Base-by-base conservation (phyloP, 2,888 invertebrate genomes). In the Trachelus troglodyta region DNA sequence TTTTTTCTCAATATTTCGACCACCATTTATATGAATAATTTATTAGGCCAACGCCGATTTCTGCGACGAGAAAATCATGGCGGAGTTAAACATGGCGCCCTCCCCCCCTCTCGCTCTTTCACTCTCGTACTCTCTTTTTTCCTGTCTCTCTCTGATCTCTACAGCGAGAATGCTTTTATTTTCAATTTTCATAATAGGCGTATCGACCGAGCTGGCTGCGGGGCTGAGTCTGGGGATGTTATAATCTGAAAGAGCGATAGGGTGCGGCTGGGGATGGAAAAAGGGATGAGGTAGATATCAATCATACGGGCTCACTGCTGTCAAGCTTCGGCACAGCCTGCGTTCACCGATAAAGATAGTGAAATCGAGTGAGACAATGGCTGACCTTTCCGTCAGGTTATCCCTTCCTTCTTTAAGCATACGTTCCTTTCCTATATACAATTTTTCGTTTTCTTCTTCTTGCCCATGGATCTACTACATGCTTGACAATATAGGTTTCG, bases 121-220 rank as follows among this genome's bases (percentile, higher is more conserved):
- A 12, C 37, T 12, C 37, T 15, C 37, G 12, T 4, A 37, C 56
- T 56, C 56, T 23, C 9, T 56, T 23, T 23, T 56, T 56, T 23
- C 71, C 71, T 6, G 71, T 71, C 71, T 31, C 71, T 12, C 31
- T 71, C 71, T 34, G 31, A 56, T 23, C 56, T 56, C 56, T 9
- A 23, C 56, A 75, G 81, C 56, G 78, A 83, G 78, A 81, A 79
- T 84, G 81, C 80, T 81, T 84, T 86, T 85, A 85, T 86, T 86
- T 85, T 86, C 85, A 86, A 86, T 86, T 86, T 86, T 86, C 85
- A 84, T 86, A 86, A 86, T 86, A 86, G 83, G 82, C 81, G 80
- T 83, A 86, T 86, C 83, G 86, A 86, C 80, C 84, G 77, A 69
- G 56, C 75, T 73, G 77, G 56, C 77, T 74, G 56, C 34, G 77